Base-by-base conservation (phyloP, 2,888 invertebrate species). In the Andrena praecox region DNA sequence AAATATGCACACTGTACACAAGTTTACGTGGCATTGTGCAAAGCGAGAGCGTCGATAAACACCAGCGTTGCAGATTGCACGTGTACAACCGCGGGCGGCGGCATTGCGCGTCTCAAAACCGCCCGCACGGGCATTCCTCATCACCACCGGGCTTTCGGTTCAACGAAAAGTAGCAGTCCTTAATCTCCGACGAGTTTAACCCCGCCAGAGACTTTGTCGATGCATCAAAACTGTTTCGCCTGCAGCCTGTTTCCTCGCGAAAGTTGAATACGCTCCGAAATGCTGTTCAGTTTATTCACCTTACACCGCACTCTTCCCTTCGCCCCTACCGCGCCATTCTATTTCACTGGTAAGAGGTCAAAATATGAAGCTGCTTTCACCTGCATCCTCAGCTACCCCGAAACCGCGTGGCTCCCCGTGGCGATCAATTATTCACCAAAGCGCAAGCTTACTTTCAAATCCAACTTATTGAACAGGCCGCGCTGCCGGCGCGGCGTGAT, bases 1-100 rank as follows among this genome's bases (percentile, higher is more conserved):
- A 76, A 82, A 77, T 87, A 76, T 74, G 70, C 69, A 70, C 54
- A 69, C 35, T 66, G 77, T 73, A 66, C 72, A 77, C 76, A 73
- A 69, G 82, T 64, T 70, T 66, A 66, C 63, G 29, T 54, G 52
- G 24, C 56, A 64, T 80, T 80, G 80, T 80, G 56, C 52, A 27
- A 50, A 60, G 52, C 72, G 33, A 33, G 50, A 42, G 33, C 66
- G 60, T 69, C 72, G 72, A 73, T 52, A 77, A 82, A 82, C 72
- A 72, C 12, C 31, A 59, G 27, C 33, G 68, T 31, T 42, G 52
- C 59, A 60, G 75, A 72, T 72, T 76, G 76, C 76, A n/a, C 70
- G 75, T 66, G 48, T 50, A 35, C 68, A 16, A 1, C 6, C 62
- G 3, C 10, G 29, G 29, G n/a, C 42, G 42, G 42, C 16, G 31